Conservation (phyloP, 2,113 vertebrate genomes). For the Phainopepla nitens region DNA sequence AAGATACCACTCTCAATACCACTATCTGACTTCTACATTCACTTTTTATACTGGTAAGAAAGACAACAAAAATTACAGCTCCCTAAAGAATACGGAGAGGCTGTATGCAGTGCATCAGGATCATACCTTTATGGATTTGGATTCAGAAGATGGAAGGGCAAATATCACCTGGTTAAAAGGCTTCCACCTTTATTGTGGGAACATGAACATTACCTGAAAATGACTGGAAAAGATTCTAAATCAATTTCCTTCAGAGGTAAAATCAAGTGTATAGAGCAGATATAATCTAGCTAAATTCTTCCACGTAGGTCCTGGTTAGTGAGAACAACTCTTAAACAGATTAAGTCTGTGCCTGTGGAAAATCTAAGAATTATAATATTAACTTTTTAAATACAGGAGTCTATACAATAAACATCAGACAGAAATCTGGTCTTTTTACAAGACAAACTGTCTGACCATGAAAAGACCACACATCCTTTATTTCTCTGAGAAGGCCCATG, state of each 20-base stretch:
- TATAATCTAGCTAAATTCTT: background rate
- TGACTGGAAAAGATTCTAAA: background rate
- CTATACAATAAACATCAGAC: background rate
- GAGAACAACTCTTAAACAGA: background rate
- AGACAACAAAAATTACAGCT: background rate
- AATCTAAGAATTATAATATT: background rate
- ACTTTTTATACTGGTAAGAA: fast-evolving
- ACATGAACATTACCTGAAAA: background rate
- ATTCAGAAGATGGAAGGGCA: background rate
- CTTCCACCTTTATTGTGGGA: background rate
- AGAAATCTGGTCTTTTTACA: background rate
- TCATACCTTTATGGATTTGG: background rate
- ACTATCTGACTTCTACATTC: background rate
- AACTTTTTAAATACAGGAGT: background rate
- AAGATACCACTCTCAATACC: background rate
- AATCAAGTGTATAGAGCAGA: background rate
- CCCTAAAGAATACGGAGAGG: background rate
- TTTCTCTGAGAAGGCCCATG: background rate
- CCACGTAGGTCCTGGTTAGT: background rate
- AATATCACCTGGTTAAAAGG: background rate
- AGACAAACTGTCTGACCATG: background rate
- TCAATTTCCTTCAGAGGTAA: background rate
- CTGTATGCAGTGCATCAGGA: background rate
- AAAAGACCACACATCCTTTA: background rate
- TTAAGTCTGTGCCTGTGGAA: background rate